A percentile compares a stretch with the other conserved stretches of the same genome.
These are phyloP conservation scores for Nyctibius grandis DNA, from an alignment of 2,797 vertebrate genomes.

Conservation along the genomic window DNA sequence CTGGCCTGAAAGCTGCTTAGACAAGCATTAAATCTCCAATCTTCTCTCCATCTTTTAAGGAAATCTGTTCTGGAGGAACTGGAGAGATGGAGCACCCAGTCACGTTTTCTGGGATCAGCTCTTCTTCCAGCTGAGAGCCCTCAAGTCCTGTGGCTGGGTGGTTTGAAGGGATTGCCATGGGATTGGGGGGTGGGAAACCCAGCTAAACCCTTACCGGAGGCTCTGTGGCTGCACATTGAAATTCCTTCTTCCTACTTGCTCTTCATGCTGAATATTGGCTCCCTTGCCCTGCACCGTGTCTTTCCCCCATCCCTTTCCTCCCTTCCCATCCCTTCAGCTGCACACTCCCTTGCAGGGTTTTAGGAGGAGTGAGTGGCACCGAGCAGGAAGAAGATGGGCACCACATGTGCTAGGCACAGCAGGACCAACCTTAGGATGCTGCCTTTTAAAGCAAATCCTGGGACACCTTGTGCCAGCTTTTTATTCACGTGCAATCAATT, in stretches of 20 bases:
- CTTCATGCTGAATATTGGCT: background rate
- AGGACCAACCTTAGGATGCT: background rate
- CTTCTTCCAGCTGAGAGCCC: background rate
- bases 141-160: background rate
- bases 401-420: background rate
- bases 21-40: conserved; percentile 42
- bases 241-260: background rate
- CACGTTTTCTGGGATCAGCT: background rate
- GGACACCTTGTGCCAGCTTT: background rate
- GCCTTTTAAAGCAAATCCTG: background rate
- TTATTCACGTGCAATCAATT: background rate
- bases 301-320: background rate
- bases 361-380: background rate
- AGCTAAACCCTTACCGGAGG: background rate
- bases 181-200: background rate
- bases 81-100: background rate
- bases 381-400: background rate
- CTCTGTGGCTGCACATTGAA: background rate
- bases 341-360: background rate
- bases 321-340: background rate
- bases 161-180: background rate
- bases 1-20: conserved; percentile 59
- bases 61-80: conserved; percentile 39
- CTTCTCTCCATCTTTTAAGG: conserved; percentile 33
- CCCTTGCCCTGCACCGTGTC: background rate